Base-by-base conservation (phyloP, 2,113 vertebrate species). In the Accipiter cooperii region DNA sequence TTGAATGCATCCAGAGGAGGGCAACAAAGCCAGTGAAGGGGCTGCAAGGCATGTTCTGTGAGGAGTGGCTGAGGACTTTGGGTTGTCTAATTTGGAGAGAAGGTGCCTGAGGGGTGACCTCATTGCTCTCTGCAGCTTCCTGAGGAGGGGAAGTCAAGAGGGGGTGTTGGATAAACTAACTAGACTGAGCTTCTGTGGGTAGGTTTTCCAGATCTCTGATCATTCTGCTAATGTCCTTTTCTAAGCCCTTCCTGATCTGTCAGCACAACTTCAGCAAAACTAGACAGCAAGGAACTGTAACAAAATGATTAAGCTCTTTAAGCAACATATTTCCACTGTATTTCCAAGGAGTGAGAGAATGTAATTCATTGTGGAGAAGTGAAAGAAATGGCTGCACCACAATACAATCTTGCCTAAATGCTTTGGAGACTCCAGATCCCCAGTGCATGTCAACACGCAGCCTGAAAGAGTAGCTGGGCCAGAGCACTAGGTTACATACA, bases 401-500 rank as follows among this genome's bases (percentile, higher is more conserved):
- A 3, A 81, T 8, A 90, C 31, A 85, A 49, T 84, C 78, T 80
- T 46, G 36, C 75, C 66, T 91, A 93, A 94, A 93, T 5, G 77
- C 91, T 85, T 78, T 46, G 77, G 94, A 96, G 96, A 87, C 81
- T 84, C 60, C 89, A 79, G 89, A 38, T 95, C 94, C 94, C 96
- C 89, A 65, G 74, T 10, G 65, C 51, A 17, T 89, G 93, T 97
- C 96, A 96, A 60, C 94, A 93, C 69, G 0, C 73, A 63, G 93
- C 51, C 91, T 71, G 93, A 55, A 91, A 29, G 73, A 79, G 74
- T 2, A 64, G 81, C 73, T 68, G 80, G 88, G 94, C 84, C 74
- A 93, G 80, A 92, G 66, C 61, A 31, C 57, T 33, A 86, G 92
- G 86, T 61, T 93, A 80, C 36, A 34, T 5, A 22, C 58, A 60